These are phyloP conservation scores for Polylopha cassiicola DNA, from an alignment of 2,888 invertebrate genomes.

Conservation along the genomic window DNA sequence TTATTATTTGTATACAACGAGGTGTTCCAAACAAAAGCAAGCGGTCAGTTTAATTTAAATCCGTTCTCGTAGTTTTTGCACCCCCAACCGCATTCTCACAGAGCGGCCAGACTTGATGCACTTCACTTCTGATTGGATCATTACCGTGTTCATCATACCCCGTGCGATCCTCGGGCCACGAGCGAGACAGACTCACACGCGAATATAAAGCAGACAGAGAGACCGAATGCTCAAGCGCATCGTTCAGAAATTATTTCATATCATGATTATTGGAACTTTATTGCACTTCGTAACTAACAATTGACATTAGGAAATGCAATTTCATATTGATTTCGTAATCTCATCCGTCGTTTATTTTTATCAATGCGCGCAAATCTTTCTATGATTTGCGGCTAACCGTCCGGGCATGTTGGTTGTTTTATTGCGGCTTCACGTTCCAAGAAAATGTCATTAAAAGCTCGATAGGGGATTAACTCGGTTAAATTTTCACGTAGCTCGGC, in stretches of 20 bases:
- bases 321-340: conserved; percentile 77
- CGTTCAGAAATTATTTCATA: conserved; percentile 73
- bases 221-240: conserved; percentile 53
- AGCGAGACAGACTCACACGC: conserved; percentile 45
- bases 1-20: conserved; percentile 27
- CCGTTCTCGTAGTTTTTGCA: conserved; percentile 73
- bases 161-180: conserved; percentile 67
- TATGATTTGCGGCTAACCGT: conserved; percentile 76
- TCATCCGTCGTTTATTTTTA: conserved; percentile 71
- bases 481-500: conserved; percentile 72
- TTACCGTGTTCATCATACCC: conserved; percentile 78
- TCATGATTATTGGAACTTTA: conserved; percentile 78
- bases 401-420: conserved; percentile 62
- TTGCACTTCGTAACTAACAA: conserved; percentile 78
- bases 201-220: conserved; percentile 35
- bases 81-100: conserved; percentile 77
- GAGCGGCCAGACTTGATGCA: conserved; percentile 72
- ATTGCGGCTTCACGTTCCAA: conserved; percentile 61
- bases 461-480: conserved; percentile 70
- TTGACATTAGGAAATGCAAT: conserved; percentile 78
- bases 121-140: conserved; percentile 78
- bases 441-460: conserved; percentile 74
- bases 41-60: conserved; percentile 73
- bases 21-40: conserved; percentile 60
- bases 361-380: conserved; percentile 73